phyloP scores from a whole-genome alignment of 2,888 invertebrate genomes.

The Monoplex corrugatus region DNA sequence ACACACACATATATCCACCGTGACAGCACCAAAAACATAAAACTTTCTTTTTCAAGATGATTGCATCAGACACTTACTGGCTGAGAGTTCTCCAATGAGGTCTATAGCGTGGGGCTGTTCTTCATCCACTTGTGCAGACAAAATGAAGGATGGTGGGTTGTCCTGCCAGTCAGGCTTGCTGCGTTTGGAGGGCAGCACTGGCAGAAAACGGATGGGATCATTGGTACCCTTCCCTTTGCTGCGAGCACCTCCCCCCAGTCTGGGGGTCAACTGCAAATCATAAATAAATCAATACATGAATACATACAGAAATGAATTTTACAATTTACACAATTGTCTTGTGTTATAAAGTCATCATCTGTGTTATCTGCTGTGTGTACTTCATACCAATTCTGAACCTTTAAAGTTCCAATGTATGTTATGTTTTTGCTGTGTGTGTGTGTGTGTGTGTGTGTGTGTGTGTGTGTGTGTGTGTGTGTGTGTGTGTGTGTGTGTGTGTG shows the following conservation, averaged over 20 bases:
- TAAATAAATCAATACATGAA: no score
- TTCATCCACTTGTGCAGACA: slow-evolving; percentile 72
- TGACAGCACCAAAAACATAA: no score
- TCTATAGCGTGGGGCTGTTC: slow-evolving; percentile 74
- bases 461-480: slow-evolving; percentile 40
- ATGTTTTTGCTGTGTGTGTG: no score
- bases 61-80: no score
- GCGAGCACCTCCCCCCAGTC: slow-evolving; percentile 58
- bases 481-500: slow-evolving; percentile 48
- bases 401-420: no score
- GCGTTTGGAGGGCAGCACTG: slow-evolving; percentile 79
- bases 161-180: slow-evolving; percentile 80
- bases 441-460: background rate
- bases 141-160: slow-evolving; percentile 78
- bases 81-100: slow-evolving; percentile 78
- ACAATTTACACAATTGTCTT: no score
- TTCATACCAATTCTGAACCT: no score
- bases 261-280: slow-evolving; percentile 38
- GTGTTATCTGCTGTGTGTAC: background rate
- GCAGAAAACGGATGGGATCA: slow-evolving; percentile 80
- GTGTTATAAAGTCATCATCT: no score
- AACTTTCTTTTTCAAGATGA: no score
- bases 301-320: no score
- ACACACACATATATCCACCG: background rate
- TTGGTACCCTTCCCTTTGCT: slow-evolving; percentile 79